A percentile compares a stretch with the other conserved stretches of the same genome.
Conservation (phyloP, 2,888 invertebrate genomes). For the Andrena trimmerana region DNA sequence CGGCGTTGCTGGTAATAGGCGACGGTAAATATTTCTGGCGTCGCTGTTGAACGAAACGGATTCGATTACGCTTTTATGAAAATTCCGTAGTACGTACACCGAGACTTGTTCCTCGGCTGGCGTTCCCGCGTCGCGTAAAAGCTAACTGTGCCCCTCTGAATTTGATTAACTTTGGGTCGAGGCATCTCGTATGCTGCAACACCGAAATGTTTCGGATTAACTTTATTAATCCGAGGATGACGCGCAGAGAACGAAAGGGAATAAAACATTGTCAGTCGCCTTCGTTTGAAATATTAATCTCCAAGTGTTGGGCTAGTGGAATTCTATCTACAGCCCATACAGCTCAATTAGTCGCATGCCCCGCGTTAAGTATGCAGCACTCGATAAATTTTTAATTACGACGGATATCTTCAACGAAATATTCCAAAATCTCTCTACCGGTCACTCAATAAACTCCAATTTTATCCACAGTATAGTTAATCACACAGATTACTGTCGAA, state of each 20-base stretch:
- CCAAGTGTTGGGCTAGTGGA: no score
- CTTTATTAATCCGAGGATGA: no score
- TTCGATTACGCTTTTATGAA: slow-evolving; percentile 34
- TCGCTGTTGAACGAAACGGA: slow-evolving; percentile 4
- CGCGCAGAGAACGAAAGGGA: no score
- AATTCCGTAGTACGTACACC: slow-evolving; percentile 1
- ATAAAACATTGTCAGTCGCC: no score
- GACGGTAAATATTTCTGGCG: slow-evolving; percentile 31
- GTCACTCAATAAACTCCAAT: no score
- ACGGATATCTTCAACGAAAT: background rate
- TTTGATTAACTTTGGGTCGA: slow-evolving; percentile 11
- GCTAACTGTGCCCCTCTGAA: background rate
- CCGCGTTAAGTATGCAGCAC: no score
- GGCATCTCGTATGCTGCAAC: background rate
- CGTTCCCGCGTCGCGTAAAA: background rate
- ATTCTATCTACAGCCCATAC: no score
- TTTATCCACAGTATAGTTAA: background rate
- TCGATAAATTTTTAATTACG: no score
- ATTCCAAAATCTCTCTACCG: background rate
- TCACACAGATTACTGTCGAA: background rate
- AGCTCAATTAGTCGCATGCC: no score
- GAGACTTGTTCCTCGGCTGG: background rate
- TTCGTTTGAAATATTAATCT: no score
- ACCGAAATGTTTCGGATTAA: background rate
- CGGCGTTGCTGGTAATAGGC: slow-evolving; percentile 40